phyloP scores from a whole-genome alignment of 2,797 vertebrate genomes.

The Acanthis flammea region DNA sequence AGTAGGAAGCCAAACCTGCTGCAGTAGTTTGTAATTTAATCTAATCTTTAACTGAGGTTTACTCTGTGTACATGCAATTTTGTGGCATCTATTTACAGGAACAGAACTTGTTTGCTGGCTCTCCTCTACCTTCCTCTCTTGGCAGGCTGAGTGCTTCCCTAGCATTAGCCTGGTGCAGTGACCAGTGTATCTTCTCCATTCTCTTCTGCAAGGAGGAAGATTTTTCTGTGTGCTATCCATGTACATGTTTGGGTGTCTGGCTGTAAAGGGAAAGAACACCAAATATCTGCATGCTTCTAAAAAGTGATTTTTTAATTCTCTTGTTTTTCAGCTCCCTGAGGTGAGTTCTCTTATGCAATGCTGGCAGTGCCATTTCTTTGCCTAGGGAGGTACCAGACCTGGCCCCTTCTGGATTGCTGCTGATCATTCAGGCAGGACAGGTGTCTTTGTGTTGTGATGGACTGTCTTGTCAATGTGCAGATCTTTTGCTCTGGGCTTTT shows the following conservation, averaged over 20 bases:
- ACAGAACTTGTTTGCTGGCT: not conserved
- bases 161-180: not conserved
- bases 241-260: not conserved
- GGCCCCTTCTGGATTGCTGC: not conserved
- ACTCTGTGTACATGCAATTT: accelerated
- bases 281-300: not conserved
- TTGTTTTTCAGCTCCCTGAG: not conserved
- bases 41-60: not conserved
- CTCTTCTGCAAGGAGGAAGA: not conserved
- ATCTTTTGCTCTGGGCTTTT: not conserved
- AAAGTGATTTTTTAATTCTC: not conserved
- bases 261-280: not conserved
- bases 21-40: not conserved
- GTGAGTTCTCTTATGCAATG: not conserved
- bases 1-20: not conserved
- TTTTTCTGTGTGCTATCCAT: not conserved
- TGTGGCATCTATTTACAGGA: not conserved
- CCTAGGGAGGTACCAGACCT: not conserved
- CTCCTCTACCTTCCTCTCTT: not conserved
- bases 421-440: not conserved
- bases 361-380: not conserved
- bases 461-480: not conserved
- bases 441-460: not conserved
- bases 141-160: not conserved
- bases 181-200: not conserved